Evolutionary conservation across 1,140 invertebrate species (phyloP), one percentile per base, ranked within the genome.

Genomic region (Drosophila bocki): DNA sequence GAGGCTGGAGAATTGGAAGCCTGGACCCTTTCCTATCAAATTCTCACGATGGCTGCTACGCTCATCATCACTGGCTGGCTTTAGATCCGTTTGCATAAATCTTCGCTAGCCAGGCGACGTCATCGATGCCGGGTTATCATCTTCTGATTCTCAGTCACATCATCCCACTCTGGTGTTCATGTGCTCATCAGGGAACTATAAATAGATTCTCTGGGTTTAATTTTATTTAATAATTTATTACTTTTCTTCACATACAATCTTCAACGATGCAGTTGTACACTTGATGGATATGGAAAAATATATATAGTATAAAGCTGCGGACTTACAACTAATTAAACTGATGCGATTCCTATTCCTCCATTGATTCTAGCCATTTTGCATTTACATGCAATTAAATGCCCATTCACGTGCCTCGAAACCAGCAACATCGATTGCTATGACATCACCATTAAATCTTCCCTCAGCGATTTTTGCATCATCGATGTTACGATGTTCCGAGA

Each of bases 361-460:
- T 50, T 47, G 42, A 65, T 39, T 58, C 29, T 19, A 78, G 29
- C 58, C 57, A 65, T 76, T 50, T 80, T 69, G 76, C 54, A 80
- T 75, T 70, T 81, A 70, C 51, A 72, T 64, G 60, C 71, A 88
- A 87, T 87, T 88, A 87, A 88, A 63, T 88, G 61, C 60, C 63
- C 77, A 84, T 88, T 88, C 83, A 87, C 84, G 83, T 84, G 78
- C 77, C 53, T 22, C 51, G 33, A 22, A 35, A 80, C 17, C 60
- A 56, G 41, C 60, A 60, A 67, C 59, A 80, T 75, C 70, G 53
- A 65, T 37, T 42, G 44, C 69, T 75, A 78, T 87, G 83, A 87
- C 84, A 88, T 88, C 83, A 87, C 35, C 53, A 42, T 42, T 70
- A 70, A 68, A 70, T 68, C 67, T 68, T 44, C n/a, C 48, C 32